These are phyloP conservation scores for Pygmarrhopalites habei DNA, from an alignment of 1,140 invertebrate genomes.

Conservation along the genomic window DNA sequence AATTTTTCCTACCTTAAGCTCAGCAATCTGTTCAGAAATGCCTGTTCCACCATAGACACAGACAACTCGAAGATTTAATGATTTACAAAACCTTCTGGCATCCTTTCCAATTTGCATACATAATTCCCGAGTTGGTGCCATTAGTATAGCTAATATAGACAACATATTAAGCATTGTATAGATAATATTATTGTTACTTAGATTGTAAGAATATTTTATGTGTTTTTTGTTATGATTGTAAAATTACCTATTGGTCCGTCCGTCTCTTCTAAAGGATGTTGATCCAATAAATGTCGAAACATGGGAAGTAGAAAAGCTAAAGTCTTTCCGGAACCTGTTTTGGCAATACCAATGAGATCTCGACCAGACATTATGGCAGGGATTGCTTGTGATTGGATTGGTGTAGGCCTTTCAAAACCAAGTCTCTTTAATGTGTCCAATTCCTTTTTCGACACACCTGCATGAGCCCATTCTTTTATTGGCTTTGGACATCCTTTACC, in stretches of 20 bases:
- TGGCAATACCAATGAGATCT: slow-evolving; percentile 98
- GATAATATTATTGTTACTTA: no score
- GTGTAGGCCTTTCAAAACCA: slow-evolving; percentile 93
- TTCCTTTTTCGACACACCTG: slow-evolving; percentile 94
- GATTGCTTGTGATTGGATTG: slow-evolving; percentile 97
- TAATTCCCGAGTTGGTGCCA: slow-evolving; percentile 96
- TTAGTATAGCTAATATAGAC: slow-evolving; percentile 63
- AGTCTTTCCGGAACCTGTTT: slow-evolving; percentile 98
- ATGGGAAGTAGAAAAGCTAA: slow-evolving; percentile 96
- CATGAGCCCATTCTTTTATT: slow-evolving; percentile 96
- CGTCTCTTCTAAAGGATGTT: slow-evolving; percentile 82
- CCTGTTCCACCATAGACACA: slow-evolving; percentile 99
- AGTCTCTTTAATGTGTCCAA: slow-evolving; percentile 88
- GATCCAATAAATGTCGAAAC: slow-evolving; percentile 96
- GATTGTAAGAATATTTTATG: not conserved
- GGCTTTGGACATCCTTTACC: slow-evolving; percentile 87
- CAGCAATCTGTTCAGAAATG: slow-evolving; percentile 94
- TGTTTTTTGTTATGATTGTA: not conserved
- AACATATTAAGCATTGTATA: no score
- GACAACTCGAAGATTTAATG: slow-evolving; percentile 74
- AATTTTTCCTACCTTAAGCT: slow-evolving; percentile 60
- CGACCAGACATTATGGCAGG: slow-evolving; percentile 96
- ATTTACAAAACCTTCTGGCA: slow-evolving; percentile 90
- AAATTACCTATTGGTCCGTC: slow-evolving; percentile 83
- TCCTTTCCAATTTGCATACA: slow-evolving; percentile 99